Conservation (phyloP, 2,797 vertebrate species). For the Distichodus sexfasciatus region DNA sequence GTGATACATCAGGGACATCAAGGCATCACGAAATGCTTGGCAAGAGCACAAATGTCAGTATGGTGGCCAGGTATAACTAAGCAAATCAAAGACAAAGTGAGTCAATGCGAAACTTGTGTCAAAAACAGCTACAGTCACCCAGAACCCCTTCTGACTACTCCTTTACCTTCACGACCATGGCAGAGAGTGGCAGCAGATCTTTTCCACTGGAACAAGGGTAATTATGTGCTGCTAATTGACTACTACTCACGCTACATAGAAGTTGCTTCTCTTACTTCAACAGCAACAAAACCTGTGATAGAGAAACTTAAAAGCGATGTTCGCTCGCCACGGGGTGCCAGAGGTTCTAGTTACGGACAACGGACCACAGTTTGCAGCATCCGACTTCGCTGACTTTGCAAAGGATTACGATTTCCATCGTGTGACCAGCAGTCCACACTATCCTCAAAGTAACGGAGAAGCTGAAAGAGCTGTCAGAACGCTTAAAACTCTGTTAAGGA, state of each 20-base stretch:
- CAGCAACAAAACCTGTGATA: no score
- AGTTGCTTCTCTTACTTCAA: no score
- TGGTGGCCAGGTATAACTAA: background rate
- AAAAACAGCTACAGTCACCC: background rate
- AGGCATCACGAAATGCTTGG: slow-evolving; percentile 4
- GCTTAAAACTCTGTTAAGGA: slow-evolving; percentile 10
- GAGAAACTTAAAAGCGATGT: background rate
- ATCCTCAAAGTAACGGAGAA: slow-evolving; percentile 11
- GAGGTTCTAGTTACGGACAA: background rate
- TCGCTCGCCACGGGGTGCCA: background rate
- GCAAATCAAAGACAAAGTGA: slow-evolving; percentile 16
- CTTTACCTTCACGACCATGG: background rate
- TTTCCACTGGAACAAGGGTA: background rate
- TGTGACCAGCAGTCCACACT: background rate
- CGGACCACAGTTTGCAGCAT: background rate
- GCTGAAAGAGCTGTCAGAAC: background rate
- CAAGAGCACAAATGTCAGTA: background rate
- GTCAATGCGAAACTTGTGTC: no score
- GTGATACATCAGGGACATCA: background rate
- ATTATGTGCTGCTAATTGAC: background rate
- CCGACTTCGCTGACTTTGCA: background rate
- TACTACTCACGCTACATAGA: slow-evolving; percentile 7
- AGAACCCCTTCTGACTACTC: background rate
- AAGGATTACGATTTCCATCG: background rate
- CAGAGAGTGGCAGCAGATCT: background rate